phyloP scores from a whole-genome alignment of 2,797 vertebrate genomes.

The Erethizon dorsatum region DNA sequence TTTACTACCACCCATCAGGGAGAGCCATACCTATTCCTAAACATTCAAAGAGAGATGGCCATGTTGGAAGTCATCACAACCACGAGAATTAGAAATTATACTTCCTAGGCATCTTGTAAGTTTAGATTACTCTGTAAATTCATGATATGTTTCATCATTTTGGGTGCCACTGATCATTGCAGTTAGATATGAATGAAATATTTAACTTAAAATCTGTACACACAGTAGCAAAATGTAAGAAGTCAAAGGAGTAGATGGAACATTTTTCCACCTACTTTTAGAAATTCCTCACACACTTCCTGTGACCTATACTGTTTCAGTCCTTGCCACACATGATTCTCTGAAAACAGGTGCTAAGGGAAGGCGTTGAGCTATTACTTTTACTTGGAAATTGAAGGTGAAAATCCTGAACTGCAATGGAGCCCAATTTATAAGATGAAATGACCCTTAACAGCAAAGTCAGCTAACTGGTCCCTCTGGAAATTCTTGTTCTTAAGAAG shows the following conservation, averaged over 20 bases:
- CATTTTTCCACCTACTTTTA: background rate
- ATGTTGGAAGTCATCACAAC: background rate
- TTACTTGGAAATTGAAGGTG: conserved; percentile 65
- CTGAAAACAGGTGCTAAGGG: background rate
- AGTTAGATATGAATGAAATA: background rate
- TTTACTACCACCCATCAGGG: background rate
- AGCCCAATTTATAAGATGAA: conserved; percentile 58
- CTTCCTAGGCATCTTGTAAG: background rate
- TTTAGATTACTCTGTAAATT: background rate
- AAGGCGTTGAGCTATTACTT: conserved; percentile 58
- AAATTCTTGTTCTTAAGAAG: conserved; percentile 68
- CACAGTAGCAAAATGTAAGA: background rate
- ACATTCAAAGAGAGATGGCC: background rate
- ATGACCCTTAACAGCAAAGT: conserved; percentile 53
- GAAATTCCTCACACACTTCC: background rate
- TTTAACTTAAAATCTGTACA: background rate
- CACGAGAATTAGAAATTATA: background rate
- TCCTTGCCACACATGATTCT: background rate
- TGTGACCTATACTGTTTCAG: background rate
- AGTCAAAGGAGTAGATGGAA: background rate
- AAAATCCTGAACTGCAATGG: conserved; percentile 62
- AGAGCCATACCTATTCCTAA: background rate
- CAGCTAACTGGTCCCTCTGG: conserved; percentile 54
- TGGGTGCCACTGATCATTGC: background rate
- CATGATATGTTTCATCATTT: background rate